phyloP scores from a whole-genome alignment of 2,888 invertebrate genomes.

The Aleiodes testaceus region DNA sequence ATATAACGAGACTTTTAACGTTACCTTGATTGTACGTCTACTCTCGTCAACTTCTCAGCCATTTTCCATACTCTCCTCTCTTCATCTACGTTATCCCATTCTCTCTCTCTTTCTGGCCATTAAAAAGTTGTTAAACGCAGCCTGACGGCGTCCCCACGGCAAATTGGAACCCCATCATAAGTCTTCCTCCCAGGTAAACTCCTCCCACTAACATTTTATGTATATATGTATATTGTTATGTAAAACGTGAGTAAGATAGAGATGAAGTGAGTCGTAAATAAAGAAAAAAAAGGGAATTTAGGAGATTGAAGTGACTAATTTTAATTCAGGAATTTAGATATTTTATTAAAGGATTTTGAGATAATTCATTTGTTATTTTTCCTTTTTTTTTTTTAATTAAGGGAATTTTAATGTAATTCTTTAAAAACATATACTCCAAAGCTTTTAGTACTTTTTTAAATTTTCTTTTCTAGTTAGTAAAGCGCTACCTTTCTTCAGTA shows the following conservation, averaged over 20 bases:
- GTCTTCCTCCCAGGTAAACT: conserved; percentile 66
- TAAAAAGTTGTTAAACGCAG: conserved; percentile 73
- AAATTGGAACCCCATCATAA: conserved; percentile 72
- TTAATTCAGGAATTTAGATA: no score
- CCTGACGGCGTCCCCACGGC: conserved; percentile 71
- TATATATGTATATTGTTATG: conserved; percentile 56
- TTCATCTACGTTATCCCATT: not conserved
- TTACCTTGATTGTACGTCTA: conserved; percentile 30
- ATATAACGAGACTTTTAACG: conserved; percentile 36
- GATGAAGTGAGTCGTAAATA: not conserved
- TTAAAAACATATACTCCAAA: conserved; percentile 1
- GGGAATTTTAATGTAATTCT: conserved; percentile 3
- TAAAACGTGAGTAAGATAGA: conserved; percentile 41
- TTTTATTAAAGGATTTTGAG: conserved; percentile 22
- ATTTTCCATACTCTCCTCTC: conserved; percentile 5
- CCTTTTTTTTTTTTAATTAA: conserved; percentile 3
- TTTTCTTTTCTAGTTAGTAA: conserved; percentile 9
- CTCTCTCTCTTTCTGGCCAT: conserved; percentile 59
- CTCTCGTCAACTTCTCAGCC: conserved; percentile 27
- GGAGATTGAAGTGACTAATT: not conserved
- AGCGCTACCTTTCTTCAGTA: conserved; percentile 31
- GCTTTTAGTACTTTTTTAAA: not conserved
- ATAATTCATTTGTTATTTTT: conserved; percentile 33
- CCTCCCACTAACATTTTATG: conserved; percentile 30
- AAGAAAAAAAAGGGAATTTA: conserved; percentile 10